A percentile compares a stretch with the other conserved stretches of the same genome.
Evolutionary conservation across 2,797 vertebrate species (phyloP).

Genomic region (Brotula barbata): DNA sequence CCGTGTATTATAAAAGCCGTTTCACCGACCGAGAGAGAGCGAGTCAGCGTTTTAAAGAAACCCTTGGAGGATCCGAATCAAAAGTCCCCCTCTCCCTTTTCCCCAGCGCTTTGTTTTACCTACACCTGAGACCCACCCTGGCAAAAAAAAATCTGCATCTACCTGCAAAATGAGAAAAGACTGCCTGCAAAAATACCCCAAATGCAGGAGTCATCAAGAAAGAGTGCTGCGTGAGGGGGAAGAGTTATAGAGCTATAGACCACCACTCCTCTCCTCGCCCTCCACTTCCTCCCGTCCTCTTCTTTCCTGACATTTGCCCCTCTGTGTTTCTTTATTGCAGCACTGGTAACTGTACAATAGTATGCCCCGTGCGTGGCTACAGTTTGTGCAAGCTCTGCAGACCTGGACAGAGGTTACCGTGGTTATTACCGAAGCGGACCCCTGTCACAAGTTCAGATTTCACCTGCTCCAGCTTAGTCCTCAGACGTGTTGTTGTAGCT

Average conservation of each 20-base stretch:
- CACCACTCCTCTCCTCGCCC: conserved; percentile 39
- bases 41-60: conserved; percentile 75
- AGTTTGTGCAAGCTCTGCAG: conserved; percentile 59
- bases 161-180: conserved; percentile 77
- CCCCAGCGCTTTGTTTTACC: conserved; percentile 60
- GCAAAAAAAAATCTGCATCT: conserved; percentile 75
- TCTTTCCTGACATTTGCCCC: conserved; percentile 32
- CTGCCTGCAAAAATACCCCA: conserved; percentile 69
- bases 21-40: conserved; percentile 50
- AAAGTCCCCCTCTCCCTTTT: conserved; percentile 46
- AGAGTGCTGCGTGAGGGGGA: conserved; percentile 60
- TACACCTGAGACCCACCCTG: conserved; percentile 75
- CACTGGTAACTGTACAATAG: too few species aligned
- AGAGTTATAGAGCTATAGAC: conserved; percentile 62
- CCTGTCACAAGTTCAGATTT: conserved; percentile 35
- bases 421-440: conserved; percentile 50
- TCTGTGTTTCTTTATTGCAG: conserved; percentile 32
- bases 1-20: conserved; percentile 59
- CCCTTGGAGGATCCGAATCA: conserved; percentile 69
- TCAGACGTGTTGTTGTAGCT: conserved; percentile 5
- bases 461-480: conserved; percentile 18
- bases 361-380: background rate
- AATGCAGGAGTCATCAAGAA: conserved; percentile 81
- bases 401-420: conserved; percentile 51
- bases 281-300: conserved; percentile 36